phyloP scores from a whole-genome alignment of 1,140 invertebrate species.

The Drosophila orena region DNA sequence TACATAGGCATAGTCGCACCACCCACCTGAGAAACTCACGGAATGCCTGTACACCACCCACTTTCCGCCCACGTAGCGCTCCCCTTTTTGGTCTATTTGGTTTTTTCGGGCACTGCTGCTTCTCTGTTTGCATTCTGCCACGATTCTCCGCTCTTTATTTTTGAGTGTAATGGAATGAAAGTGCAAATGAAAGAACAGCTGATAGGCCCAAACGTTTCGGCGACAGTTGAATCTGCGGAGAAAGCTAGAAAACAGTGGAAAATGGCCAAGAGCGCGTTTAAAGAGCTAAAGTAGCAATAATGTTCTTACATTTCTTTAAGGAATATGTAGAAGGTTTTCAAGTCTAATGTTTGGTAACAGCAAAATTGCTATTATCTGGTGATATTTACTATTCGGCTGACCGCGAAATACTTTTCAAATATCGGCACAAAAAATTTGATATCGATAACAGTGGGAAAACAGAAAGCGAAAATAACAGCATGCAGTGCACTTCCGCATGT shows the following conservation, averaged over 20 bases:
- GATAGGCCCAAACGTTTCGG: constrained; percentile 8
- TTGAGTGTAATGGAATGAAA: constrained; percentile 42
- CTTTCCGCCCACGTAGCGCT: neutral
- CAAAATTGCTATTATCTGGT: no score
- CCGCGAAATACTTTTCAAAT: neutral
- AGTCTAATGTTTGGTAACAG: no score
- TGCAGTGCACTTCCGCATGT: constrained; percentile 37
- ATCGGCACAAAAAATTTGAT: neutral
- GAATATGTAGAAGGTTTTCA: neutral
- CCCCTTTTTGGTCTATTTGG: neutral
- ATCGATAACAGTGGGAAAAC: constrained; percentile 23
- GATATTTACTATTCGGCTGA: neutral
- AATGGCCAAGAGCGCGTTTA: no score
- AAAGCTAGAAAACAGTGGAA: neutral
- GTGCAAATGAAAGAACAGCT: constrained; percentile 34
- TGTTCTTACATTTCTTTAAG: no score
- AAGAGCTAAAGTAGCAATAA: neutral
- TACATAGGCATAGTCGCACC: constrained; percentile 19
- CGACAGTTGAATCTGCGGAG: constrained; percentile 5
- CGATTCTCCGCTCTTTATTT: constrained; percentile 1
- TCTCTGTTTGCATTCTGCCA: constrained; percentile 19
- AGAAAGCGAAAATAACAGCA: constrained; percentile 5
- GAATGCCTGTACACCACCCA: constrained; percentile 14
- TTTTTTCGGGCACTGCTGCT: constrained; percentile 10
- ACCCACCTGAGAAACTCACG: constrained; percentile 14